phyloP scores from a whole-genome alignment of 2,888 invertebrate genomes.

The Epicampocera succincta region DNA sequence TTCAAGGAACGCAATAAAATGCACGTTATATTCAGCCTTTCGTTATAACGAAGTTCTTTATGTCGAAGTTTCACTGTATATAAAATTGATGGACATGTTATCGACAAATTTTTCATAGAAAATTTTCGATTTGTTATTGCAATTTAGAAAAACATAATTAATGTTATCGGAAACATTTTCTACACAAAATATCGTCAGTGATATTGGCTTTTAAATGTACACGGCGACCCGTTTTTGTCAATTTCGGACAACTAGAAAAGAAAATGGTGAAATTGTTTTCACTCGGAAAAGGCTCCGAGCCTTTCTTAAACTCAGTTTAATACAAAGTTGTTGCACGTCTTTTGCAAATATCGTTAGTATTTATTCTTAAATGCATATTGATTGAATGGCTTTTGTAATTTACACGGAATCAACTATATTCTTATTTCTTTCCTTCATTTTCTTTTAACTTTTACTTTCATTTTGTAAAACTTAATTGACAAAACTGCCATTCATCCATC shows the following conservation, averaged over 20 bases:
- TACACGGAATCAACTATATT: slow-evolving; percentile 1
- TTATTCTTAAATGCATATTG: slow-evolving; percentile 55
- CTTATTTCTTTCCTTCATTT: slow-evolving; percentile 5
- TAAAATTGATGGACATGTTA: background rate
- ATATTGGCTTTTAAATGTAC: too few species aligned
- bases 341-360: slow-evolving; percentile 26
- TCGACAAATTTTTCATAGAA: background rate
- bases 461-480: slow-evolving; percentile 26
- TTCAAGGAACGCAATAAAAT: too few species aligned
- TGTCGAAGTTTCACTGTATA: background rate
- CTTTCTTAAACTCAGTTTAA: background rate
- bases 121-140: too few species aligned
- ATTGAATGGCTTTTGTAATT: background rate
- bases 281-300: too few species aligned
- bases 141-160: too few species aligned
- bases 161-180: too few species aligned
- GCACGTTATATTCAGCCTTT: too few species aligned
- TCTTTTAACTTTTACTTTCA: slow-evolving; percentile 28
- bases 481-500: background rate
- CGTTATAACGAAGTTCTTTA: too few species aligned
- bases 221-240: too few species aligned
- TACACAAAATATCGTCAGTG: too few species aligned
- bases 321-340: background rate
- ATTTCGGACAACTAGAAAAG: too few species aligned
- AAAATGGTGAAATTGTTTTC: too few species aligned